These are phyloP conservation scores for Kryptolebias ocellatus DNA, from an alignment of 2,797 vertebrate genomes.

Conservation along the genomic window DNA sequence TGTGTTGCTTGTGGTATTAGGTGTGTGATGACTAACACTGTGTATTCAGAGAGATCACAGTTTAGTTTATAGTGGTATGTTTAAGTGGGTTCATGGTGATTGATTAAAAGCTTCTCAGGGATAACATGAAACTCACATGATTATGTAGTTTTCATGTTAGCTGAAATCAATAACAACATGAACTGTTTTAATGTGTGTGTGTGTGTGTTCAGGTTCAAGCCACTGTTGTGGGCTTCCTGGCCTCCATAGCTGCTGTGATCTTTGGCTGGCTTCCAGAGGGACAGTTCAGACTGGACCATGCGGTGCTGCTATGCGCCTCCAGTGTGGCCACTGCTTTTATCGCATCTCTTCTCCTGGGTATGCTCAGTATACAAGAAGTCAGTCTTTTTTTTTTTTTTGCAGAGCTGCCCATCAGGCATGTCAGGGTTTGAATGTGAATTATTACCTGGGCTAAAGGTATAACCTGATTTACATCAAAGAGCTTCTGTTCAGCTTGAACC, in stretches of 20 bases:
- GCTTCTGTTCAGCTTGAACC: background rate
- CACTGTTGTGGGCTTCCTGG: constrained; percentile 97
- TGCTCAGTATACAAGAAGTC: constrained; percentile 38
- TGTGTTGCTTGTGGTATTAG: background rate
- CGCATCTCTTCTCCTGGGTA: constrained; percentile 93
- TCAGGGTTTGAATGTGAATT: background rate
- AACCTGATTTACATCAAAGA: background rate
- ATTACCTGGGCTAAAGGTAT: background rate
- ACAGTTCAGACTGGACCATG: constrained; percentile 90
- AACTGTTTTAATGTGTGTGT: constrained; percentile 4
- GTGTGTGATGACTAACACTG: no score
- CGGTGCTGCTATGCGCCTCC: constrained; percentile 95
- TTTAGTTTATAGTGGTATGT: background rate
- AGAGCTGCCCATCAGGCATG: background rate
- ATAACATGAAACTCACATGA: background rate
- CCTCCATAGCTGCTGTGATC: constrained; percentile 94
- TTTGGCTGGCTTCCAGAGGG: constrained; percentile 99
- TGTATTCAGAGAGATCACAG: background rate
- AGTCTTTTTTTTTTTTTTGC: background rate
- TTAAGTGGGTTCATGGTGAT: background rate
- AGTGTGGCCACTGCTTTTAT: constrained; percentile 98
- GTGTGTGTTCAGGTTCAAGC: constrained; percentile 89
- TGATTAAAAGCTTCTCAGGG: constrained; percentile 5
- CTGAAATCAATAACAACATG: background rate
- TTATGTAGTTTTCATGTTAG: background rate